A percentile compares a stretch with the other conserved stretches of the same genome.
Conservation (phyloP, 2,113 vertebrate genomes). For the Sylvietta virens region DNA sequence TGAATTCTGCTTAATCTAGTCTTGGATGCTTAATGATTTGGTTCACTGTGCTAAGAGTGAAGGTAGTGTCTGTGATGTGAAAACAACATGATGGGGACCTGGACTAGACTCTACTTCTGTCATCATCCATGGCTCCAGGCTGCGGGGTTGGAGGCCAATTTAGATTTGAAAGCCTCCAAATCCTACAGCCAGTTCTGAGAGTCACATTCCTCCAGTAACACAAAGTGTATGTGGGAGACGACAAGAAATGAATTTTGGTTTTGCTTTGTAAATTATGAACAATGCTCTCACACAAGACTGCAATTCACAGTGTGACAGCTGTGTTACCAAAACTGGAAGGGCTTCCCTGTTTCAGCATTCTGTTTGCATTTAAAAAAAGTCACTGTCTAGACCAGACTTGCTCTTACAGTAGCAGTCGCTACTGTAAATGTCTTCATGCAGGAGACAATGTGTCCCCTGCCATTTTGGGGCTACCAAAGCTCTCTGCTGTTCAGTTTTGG, state of each 20-base stretch:
- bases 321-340: slow-evolving; percentile 50
- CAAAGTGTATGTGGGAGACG: not conserved
- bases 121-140: not conserved
- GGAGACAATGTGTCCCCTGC: not conserved
- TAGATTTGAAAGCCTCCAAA: not conserved
- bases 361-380: slow-evolving; percentile 15
- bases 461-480: not conserved
- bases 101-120: not conserved
- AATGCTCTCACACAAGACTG: slow-evolving; percentile 1
- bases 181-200: not conserved
- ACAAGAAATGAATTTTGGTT: not conserved
- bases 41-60: not conserved
- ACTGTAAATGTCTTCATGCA: not conserved
- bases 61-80: not conserved
- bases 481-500: not conserved
- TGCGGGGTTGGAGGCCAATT: not conserved
- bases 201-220: not conserved
- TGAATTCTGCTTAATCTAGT: not conserved
- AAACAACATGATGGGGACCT: not conserved
- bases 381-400: slow-evolving; percentile 22
- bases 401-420: not conserved
- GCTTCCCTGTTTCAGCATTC: slow-evolving; percentile 26
- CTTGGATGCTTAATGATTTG: not conserved
- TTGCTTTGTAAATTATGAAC: slow-evolving; percentile 38
- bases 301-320: slow-evolving; percentile 38